Evolutionary conservation across 2,113 vertebrate genomes (phyloP), one percentile per base, ranked within the genome.

Genomic region (Actenoides hombroni): DNA sequence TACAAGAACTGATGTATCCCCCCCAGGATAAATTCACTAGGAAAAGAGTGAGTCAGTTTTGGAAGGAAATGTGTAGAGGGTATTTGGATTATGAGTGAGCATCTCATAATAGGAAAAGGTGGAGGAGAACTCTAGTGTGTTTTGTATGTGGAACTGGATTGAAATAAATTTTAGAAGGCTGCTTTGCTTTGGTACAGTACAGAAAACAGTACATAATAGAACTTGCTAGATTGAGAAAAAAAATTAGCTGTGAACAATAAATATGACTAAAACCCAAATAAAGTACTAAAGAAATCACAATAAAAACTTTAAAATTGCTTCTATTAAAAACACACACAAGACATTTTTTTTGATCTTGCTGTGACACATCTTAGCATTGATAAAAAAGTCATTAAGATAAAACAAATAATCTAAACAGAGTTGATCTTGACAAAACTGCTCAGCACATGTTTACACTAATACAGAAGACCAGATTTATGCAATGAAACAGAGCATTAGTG

Each of bases 391-490:
- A 95, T 93, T 95, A 97, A 95, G 96, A 97, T 95, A 97, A 97
- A 97, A 94, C 63, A 97, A 96, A 96, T 96, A 87, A 96, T 97
- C 85, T 94, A 97, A 98, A 97, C 93, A 97, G 78, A 91, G 91
- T 86, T 97, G 75, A 96, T 97, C 94, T 85, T 95, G 97, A 97
- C 96, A 95, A 95, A 86, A 79, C 46, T 94, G 78, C 84, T 95
- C 92, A 77, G 49, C 65, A 83, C 71, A 63, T 80, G 54, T 95
- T 96, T 94, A 85, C 82, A 93, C 53, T 80, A 94, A 95, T 93
- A 89, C 39, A 86, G 81, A 98, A 77, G 96, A 86, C 60, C 35
- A 82, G 82, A 91, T 92, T 96, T 95, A 97, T 95, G 94, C 90
- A 96, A 83, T 69, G 69, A 59, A 94, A 93, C 39, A 87, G 83